Percentiles rank a stretch among this genome's conserved stretches.
phyloP scores from a whole-genome alignment of 53 echinoderm and acorn worm species.

The Patiria pectinifera region DNA sequence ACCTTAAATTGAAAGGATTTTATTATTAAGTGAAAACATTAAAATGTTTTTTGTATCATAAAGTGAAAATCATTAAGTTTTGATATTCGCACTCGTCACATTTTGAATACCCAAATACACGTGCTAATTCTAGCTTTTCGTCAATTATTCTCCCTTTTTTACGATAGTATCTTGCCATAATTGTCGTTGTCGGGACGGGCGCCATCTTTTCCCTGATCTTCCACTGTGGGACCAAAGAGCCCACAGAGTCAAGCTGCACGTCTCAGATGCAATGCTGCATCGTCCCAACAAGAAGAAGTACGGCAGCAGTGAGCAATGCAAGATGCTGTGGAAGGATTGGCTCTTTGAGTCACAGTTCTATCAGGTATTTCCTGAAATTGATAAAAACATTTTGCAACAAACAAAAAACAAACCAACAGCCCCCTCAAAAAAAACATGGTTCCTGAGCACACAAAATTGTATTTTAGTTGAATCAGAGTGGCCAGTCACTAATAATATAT shows the following conservation, averaged over 20 bases:
- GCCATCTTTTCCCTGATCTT: slow-evolving; percentile 80
- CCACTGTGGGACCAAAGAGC: slow-evolving; percentile 90
- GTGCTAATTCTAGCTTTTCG: neutral
- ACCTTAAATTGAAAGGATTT: too few relatives aligned
- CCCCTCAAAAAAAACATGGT: too few relatives aligned
- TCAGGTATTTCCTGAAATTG: slow-evolving; percentile 76
- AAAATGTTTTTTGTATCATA: too few relatives aligned
- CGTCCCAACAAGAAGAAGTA: slow-evolving; percentile 34
- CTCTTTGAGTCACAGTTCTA: slow-evolving; percentile 88
- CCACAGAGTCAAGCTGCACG: slow-evolving; percentile 7
- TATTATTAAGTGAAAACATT: too few relatives aligned
- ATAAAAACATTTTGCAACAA: neutral
- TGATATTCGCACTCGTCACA: too few relatives aligned
- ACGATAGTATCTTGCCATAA: slow-evolving; percentile 73
- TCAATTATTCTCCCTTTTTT: slow-evolving; percentile 21
- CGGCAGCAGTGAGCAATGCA: slow-evolving; percentile 26
- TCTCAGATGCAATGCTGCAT: slow-evolving; percentile 43
- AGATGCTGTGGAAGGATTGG: slow-evolving; percentile 94
- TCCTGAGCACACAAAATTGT: too few relatives aligned
- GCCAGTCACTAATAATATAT: too few relatives aligned
- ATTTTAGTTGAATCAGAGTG: too few relatives aligned
- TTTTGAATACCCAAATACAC: too few relatives aligned
- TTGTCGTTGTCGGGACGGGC: slow-evolving; percentile 80
- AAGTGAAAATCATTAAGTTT: too few relatives aligned
- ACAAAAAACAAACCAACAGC: too few relatives aligned